These are phyloP conservation scores for Festucalex cinctus DNA, from an alignment of 2,113 vertebrate species.

Conservation along the genomic window DNA sequence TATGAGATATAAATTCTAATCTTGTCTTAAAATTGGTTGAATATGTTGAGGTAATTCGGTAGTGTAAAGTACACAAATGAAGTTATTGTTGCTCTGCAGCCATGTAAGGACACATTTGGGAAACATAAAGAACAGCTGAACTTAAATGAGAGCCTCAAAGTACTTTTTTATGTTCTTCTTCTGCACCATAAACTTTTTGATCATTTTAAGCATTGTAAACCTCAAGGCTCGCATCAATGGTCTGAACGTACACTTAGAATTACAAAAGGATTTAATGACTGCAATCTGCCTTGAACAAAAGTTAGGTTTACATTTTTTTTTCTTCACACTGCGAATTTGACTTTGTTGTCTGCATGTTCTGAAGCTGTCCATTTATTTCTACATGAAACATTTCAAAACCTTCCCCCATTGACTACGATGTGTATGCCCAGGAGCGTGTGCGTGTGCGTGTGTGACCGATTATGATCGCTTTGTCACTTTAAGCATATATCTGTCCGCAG, in stretches of 20 bases:
- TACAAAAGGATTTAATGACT: not conserved
- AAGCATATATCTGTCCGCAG: not conserved
- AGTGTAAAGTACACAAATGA: not conserved
- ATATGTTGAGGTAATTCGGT: not conserved
- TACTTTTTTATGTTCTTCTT: not conserved
- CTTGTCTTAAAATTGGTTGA: not conserved
- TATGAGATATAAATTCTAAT: too few species aligned
- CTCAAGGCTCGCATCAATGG: not conserved
- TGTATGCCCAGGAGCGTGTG: not conserved
- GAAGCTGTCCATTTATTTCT: not conserved
- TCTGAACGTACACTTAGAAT: not conserved
- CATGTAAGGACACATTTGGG: not conserved
- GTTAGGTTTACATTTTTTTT: not conserved
- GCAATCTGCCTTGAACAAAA: not conserved
- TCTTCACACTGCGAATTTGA: not conserved
- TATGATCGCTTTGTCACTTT: not conserved
- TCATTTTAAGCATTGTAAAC: not conserved
- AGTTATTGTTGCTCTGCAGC: not conserved
- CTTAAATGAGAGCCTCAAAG: not conserved
- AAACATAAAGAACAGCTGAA: not conserved
- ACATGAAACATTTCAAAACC: not conserved
- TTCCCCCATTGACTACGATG: not conserved
- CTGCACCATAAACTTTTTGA: not conserved
- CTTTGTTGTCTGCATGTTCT: not conserved
- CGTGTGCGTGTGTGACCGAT: not conserved